Evolutionary conservation across 2,113 vertebrate species (phyloP).

Genomic region (Fulmarus glacialis): DNA sequence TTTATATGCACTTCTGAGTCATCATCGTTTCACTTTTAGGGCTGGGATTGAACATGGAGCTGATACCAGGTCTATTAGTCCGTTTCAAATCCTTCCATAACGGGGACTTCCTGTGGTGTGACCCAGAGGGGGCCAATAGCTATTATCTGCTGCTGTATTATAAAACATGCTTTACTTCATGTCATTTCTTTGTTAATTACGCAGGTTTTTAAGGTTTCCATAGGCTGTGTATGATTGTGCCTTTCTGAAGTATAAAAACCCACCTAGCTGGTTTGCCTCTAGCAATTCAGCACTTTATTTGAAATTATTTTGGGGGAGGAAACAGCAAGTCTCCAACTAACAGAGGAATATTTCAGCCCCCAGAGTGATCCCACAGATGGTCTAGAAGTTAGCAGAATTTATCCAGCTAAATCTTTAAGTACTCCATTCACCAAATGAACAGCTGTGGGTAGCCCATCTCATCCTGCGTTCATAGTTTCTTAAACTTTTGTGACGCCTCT

Average conservation of each 20-base stretch:
- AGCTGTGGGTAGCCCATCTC: background rate
- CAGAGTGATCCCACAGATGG: background rate
- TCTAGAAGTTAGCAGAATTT: background rate
- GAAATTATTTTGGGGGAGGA: background rate
- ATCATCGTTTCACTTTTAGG: background rate
- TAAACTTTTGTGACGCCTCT: background rate
- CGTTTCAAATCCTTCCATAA: background rate
- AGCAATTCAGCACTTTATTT: background rate
- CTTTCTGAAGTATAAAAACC: background rate
- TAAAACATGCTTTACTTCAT: background rate
- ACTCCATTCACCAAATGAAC: background rate
- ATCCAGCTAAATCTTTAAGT: background rate
- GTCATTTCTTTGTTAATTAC: background rate
- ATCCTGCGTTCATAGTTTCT: background rate
- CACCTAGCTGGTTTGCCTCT: background rate
- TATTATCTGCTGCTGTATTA: background rate
- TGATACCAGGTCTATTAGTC: background rate
- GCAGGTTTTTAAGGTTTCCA: background rate
- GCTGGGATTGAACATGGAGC: background rate
- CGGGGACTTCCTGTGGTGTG: background rate
- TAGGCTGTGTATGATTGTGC: rapidly evolving
- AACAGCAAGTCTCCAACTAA: background rate
- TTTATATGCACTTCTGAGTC: background rate
- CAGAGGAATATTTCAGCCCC: background rate
- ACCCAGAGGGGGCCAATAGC: background rate